Evolutionary conservation across 2,888 invertebrate species (phyloP), one percentile per base, ranked within the genome.

Genomic region (Meloe dianella): DNA sequence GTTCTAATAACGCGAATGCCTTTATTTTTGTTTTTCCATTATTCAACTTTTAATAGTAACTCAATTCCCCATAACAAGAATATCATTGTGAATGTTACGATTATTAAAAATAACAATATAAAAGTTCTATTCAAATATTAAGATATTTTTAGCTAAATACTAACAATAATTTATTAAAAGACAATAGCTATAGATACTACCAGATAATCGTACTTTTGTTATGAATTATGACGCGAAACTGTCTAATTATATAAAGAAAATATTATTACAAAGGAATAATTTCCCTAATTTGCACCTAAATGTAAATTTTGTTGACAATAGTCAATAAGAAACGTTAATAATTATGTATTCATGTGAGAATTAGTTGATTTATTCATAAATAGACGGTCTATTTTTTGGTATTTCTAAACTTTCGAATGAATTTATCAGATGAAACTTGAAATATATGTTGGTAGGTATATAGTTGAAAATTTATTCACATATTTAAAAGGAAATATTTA

Each of bases 401-500:
- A 41, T 20, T 47, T 20, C 3, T 54, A 22, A 3, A 54, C 54
- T 54, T 54, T 54, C 24, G 6, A 54, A 22, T 54, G 9, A 12
- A 62, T 62, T 64, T 65, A 67, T 67, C 64, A 64, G 65, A 68
- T 63, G 29, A 51, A 68, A 68, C 51, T 62, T 65, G 47, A 68
- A 68, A 54, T 14, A 24, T 24, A 47, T 5, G 9, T 67, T 24
- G 6, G 56, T 61, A 63, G 47, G 4, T 24, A 35, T 35, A 30
- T 30, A 30, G 30, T 35, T 35, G 6, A 14, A 63, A 64, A 63
- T 63, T 63, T 64, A 64, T 67, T 67, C 56, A 67, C 57, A 61
- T 41, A 67, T 62, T 68, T 60, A 65, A 65, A 68, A 63, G 65
- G 68, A 65, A 65, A 65, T 68, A 68, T 68, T 65, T 63, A 63